A percentile compares a stretch with the other conserved stretches of the same genome.
phyloP scores from a whole-genome alignment of 2,888 invertebrate species.

The Seira ritae region DNA sequence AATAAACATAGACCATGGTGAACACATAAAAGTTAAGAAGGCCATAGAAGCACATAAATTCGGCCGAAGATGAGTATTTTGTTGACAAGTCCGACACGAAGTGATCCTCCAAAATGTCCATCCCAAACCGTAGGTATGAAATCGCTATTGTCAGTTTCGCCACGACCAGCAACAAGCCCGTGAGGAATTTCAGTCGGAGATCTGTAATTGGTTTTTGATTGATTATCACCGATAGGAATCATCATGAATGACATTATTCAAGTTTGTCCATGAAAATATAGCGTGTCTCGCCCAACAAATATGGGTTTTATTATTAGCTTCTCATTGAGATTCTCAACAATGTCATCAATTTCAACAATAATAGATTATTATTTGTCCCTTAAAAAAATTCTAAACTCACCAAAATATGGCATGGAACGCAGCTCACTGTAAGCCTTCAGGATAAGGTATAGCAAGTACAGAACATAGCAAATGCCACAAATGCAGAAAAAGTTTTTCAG shows the following conservation, averaged over 20 bases:
- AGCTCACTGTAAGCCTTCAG: slow-evolving; percentile 95
- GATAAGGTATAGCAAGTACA: slow-evolving; percentile 89
- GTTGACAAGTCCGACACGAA: slow-evolving; percentile 93
- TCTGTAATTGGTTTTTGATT: slow-evolving; percentile 80
- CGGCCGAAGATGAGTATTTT: slow-evolving; percentile 92
- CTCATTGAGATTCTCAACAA: too few relatives aligned
- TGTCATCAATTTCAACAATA: too few relatives aligned
- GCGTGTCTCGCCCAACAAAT: too few relatives aligned
- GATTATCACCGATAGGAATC: slow-evolving; percentile 1
- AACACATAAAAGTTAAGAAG: slow-evolving; percentile 95
- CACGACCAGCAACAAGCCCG: slow-evolving; percentile 89
- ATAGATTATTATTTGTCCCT: too few relatives aligned
- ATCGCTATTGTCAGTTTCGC: slow-evolving; percentile 85
- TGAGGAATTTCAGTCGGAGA: slow-evolving; percentile 92
- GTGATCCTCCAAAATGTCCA: slow-evolving; percentile 90
- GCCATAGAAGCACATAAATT: slow-evolving; percentile 97
- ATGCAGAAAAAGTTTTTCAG: slow-evolving; percentile 94
- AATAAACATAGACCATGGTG: slow-evolving; percentile 94
- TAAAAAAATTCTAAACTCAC: slow-evolving; percentile 79
- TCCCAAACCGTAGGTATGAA: slow-evolving; percentile 89
- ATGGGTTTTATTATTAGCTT: too few relatives aligned
- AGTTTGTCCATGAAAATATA: too few relatives aligned
- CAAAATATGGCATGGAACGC: slow-evolving; percentile 97
- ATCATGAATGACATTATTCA: too few relatives aligned
- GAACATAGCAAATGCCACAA: slow-evolving; percentile 88